Conservation (phyloP, 2,888 invertebrate genomes). For the Drosophila hawaiiensis region DNA sequence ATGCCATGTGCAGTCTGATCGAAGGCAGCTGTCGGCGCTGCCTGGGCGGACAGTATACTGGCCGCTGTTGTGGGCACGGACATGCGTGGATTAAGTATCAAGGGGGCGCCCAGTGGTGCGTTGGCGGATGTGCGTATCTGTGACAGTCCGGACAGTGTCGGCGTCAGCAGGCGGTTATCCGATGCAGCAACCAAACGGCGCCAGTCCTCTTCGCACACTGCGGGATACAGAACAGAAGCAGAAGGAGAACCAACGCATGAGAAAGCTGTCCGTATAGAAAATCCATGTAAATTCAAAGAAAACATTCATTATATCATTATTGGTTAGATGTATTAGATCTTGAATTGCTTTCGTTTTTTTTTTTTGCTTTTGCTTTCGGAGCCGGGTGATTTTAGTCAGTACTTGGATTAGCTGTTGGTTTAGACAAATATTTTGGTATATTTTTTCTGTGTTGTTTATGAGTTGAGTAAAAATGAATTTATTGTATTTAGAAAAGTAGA, state of each 20-base stretch:
- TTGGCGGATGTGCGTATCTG: slow-evolving; percentile 89
- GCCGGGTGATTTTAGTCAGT: slow-evolving; percentile 44
- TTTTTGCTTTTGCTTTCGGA: slow-evolving; percentile 12
- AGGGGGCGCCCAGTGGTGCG: slow-evolving; percentile 94
- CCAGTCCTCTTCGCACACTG: slow-evolving; percentile 94
- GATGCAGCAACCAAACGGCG: slow-evolving; percentile 92
- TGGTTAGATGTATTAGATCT: slow-evolving; percentile 52
- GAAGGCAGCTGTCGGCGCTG: slow-evolving; percentile 87
- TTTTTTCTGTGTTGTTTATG: slow-evolving; percentile 27
- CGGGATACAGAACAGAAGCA: slow-evolving; percentile 83
- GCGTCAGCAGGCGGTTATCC: slow-evolving; percentile 91
- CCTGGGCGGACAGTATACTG: slow-evolving; percentile 87
- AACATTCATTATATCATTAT: slow-evolving; percentile 49
- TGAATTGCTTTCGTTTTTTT: slow-evolving; percentile 11
- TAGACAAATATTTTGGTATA: slow-evolving; percentile 33
- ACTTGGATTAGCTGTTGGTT: slow-evolving; percentile 58
- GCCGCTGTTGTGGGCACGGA: slow-evolving; percentile 92
- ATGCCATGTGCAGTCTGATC: slow-evolving; percentile 89
- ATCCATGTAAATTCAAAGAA: slow-evolving; percentile 66
- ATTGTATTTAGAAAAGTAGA: slow-evolving; percentile 18
- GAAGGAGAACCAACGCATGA: slow-evolving; percentile 77
- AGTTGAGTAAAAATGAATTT: slow-evolving; percentile 28
- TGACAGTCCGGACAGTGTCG: slow-evolving; percentile 87
- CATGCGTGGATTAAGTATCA: slow-evolving; percentile 96
- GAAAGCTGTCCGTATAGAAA: slow-evolving; percentile 75